A percentile compares a stretch with the other conserved stretches of the same genome.
phyloP scores from a whole-genome alignment of 2,113 vertebrate species.

The Orthonyx spaldingii region DNA sequence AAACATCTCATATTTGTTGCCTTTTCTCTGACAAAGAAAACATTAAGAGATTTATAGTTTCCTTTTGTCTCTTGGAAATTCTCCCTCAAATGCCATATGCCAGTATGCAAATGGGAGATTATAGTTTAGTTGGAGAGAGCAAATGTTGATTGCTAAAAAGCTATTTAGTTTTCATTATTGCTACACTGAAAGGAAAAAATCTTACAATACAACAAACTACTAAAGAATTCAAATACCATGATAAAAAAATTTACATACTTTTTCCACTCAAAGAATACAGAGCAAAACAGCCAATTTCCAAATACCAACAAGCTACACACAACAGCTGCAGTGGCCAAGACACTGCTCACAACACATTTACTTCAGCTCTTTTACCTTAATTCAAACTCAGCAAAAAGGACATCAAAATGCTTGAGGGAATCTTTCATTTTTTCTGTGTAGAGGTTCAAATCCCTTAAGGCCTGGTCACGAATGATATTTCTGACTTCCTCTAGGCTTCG shows the following conservation, averaged over 20 bases:
- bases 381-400: slow-evolving; percentile 97
- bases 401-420: slow-evolving; percentile 88
- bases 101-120: background rate
- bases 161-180: background rate
- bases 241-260: background rate
- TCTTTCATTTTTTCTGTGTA: slow-evolving; percentile 94
- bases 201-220: background rate
- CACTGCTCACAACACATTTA: background rate
- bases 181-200: background rate
- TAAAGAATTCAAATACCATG: background rate
- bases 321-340: background rate
- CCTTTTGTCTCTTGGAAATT: background rate
- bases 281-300: background rate
- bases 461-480: slow-evolving; percentile 91
- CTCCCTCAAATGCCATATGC: slow-evolving; percentile 1
- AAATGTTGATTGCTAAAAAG: slow-evolving; percentile 30
- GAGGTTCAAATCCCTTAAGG: slow-evolving; percentile 89
- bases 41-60: background rate
- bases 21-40: background rate
- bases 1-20: background rate
- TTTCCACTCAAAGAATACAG: background rate
- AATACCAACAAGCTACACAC: background rate
- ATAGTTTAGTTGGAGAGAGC: background rate
- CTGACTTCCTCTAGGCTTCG: slow-evolving; percentile 92
- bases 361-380: slow-evolving; percentile 79